Conservation (phyloP, 2,797 vertebrate genomes). For the Limosa lapponica region DNA sequence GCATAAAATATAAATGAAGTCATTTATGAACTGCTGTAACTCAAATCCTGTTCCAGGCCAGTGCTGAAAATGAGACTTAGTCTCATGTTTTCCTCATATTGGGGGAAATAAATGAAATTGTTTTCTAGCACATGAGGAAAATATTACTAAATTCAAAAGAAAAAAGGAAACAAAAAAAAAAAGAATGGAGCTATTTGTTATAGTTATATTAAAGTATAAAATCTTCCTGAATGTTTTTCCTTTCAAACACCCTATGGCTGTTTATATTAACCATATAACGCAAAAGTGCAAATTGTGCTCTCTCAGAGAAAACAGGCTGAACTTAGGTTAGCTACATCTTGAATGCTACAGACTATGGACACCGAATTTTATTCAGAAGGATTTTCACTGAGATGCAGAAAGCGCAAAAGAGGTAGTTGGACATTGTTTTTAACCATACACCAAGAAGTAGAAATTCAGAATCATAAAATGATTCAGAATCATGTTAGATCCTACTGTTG, state of each 20-base stretch:
- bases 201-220: constrained; percentile 2
- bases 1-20: constrained; percentile 70
- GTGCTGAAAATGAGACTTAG: constrained; percentile 43
- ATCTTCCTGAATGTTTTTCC: neutral
- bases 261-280: neutral
- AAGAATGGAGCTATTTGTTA: neutral
- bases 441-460: neutral
- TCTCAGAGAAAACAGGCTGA: neutral
- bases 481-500: neutral
- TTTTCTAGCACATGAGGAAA: constrained; percentile 23
- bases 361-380: neutral
- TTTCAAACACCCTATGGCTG: neutral
- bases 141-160: constrained; percentile 5
- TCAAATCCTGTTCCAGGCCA: constrained; percentile 38
- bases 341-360: neutral
- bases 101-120: constrained; percentile 33
- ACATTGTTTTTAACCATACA: neutral
- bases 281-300: neutral
- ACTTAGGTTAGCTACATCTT: neutral
- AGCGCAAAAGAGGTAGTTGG: neutral
- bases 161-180: neutral
- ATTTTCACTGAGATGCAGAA: neutral
- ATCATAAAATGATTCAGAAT: neutral
- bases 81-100: neutral
- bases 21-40: constrained; percentile 60